phyloP scores from a whole-genome alignment of 2,797 vertebrate genomes.

The Gymnoscopelus braueri region DNA sequence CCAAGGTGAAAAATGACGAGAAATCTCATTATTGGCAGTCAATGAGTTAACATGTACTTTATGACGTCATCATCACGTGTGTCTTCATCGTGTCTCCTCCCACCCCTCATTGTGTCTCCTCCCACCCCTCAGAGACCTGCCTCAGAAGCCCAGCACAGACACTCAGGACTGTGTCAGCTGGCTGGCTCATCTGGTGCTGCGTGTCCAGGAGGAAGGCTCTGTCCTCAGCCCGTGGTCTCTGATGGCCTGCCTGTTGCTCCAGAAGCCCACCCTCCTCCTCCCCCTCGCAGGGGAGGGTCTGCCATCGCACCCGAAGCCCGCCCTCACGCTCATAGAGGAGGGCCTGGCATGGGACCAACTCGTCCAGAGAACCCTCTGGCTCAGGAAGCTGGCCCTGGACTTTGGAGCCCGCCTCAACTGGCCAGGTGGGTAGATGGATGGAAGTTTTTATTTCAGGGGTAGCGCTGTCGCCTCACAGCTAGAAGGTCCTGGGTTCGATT shows the following conservation, averaged over 20 bases:
- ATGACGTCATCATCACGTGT: no score
- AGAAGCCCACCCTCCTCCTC: slow-evolving; percentile 68
- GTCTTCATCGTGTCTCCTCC: no score
- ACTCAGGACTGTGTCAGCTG: slow-evolving; percentile 85
- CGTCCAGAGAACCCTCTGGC: slow-evolving; percentile 86
- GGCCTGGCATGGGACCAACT: slow-evolving; percentile 83
- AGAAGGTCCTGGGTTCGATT: no score
- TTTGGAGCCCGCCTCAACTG: slow-evolving; percentile 89
- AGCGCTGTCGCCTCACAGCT: no score
- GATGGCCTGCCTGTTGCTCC: slow-evolving; percentile 86
- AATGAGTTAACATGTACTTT: no score
- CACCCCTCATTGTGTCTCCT: not conserved
- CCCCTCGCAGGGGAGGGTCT: slow-evolving; percentile 59
- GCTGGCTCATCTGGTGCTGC: slow-evolving; percentile 87
- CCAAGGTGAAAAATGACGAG: no score
- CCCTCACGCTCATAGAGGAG: slow-evolving; percentile 52
- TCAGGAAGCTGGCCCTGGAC: slow-evolving; percentile 83
- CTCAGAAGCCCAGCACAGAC: slow-evolving; percentile 86
- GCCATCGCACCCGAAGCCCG: slow-evolving; percentile 85
- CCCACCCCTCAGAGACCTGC: slow-evolving; percentile 83
- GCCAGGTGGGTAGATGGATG: slow-evolving; percentile 84
- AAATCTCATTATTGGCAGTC: no score
- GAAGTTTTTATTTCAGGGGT: not conserved
- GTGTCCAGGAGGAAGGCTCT: slow-evolving; percentile 88
- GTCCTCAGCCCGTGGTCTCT: slow-evolving; percentile 89